A percentile compares a stretch with the other conserved stretches of the same genome.
Conservation (phyloP, 1,140 invertebrate genomes). For the Leptonema lineaticorne region DNA sequence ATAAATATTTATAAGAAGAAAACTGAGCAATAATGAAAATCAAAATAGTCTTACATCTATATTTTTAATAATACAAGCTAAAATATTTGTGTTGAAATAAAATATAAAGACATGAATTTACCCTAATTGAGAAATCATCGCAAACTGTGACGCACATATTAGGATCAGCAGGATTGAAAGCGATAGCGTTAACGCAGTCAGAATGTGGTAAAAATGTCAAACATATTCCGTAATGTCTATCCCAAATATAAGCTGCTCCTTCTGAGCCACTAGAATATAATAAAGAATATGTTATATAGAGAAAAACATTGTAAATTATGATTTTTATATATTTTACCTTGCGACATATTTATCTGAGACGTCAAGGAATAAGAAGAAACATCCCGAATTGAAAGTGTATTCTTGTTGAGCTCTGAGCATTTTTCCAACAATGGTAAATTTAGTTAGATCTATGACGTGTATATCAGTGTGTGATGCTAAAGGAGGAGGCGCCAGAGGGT, state of each 20-base stretch:
- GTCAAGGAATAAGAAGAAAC: conserved; percentile 88
- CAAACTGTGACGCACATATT: conserved; percentile 86
- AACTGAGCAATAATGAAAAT: not conserved
- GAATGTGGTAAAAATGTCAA: conserved; percentile 75
- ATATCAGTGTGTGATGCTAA: conserved; percentile 92
- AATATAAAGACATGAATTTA: conserved; percentile 48
- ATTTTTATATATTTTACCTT: conserved; percentile 58
- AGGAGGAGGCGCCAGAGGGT: conserved; percentile 79
- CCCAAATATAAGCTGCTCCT: conserved; percentile 86
- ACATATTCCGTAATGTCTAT: conserved; percentile 81
- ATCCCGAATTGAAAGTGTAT: conserved; percentile 85
- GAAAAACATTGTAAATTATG: not conserved
- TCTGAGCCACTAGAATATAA: conserved; percentile 73
- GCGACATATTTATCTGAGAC: conserved; percentile 84
- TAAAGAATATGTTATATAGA: conserved; percentile 32
- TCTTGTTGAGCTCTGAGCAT: conserved; percentile 84
- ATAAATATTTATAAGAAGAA: too few species aligned
- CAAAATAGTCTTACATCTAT: too few species aligned
- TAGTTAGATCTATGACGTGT: conserved; percentile 83
- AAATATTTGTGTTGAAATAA: not conserved
- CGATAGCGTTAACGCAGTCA: conserved; percentile 86
- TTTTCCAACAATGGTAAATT: conserved; percentile 75
- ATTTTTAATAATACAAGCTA: too few species aligned
- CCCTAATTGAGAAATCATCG: conserved; percentile 80
- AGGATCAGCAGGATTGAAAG: conserved; percentile 80